A percentile compares a stretch with the other conserved stretches of the same genome.
phyloP scores from a whole-genome alignment of 2,797 vertebrate genomes.

The Champsocephalus gunnari region DNA sequence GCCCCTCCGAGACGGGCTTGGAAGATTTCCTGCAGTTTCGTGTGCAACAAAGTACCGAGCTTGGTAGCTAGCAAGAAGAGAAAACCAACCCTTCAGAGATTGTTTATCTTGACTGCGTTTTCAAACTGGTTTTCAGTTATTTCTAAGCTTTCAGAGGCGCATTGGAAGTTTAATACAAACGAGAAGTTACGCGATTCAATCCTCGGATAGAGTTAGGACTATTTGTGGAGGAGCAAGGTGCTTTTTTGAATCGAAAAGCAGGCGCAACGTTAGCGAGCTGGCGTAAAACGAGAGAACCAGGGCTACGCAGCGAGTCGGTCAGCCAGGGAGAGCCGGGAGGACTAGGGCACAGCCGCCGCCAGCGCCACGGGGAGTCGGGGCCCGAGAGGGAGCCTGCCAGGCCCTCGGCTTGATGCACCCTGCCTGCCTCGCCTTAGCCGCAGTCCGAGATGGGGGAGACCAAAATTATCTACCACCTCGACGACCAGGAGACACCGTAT shows the following conservation, averaged over 20 bases:
- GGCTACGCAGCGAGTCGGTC: constrained; percentile 58
- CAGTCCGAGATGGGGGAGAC: constrained; percentile 94
- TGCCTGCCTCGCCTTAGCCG: constrained; percentile 77
- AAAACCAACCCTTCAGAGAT: constrained; percentile 35
- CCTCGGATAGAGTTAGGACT: constrained; percentile 26
- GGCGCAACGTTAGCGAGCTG: constrained; percentile 52
- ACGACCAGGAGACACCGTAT: constrained; percentile 98
- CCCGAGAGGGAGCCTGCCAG: constrained; percentile 83
- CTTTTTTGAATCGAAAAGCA: constrained; percentile 37
- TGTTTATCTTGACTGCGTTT: constrained; percentile 37
- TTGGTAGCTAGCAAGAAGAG: constrained; percentile 57
- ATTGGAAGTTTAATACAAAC: constrained; percentile 11
- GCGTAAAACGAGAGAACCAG: constrained; percentile 38
- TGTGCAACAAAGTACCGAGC: constrained; percentile 74
- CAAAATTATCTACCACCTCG: constrained; percentile 99
- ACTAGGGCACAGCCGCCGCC: constrained; percentile 70
- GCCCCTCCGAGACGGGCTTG: constrained; percentile 33
- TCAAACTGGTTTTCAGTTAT: not conserved
- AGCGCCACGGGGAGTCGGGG: constrained; percentile 80
- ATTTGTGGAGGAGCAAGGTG: constrained; percentile 51
- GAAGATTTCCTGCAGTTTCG: constrained; percentile 60
- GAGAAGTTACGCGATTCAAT: not conserved
- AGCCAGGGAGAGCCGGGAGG: constrained; percentile 59
- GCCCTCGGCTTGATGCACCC: constrained; percentile 85
- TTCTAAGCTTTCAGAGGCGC: not conserved